Percentiles rank a stretch among this genome's conserved stretches.
Evolutionary conservation across 2,113 vertebrate species (phyloP).

Genomic region (Carollia perspicillata): DNA sequence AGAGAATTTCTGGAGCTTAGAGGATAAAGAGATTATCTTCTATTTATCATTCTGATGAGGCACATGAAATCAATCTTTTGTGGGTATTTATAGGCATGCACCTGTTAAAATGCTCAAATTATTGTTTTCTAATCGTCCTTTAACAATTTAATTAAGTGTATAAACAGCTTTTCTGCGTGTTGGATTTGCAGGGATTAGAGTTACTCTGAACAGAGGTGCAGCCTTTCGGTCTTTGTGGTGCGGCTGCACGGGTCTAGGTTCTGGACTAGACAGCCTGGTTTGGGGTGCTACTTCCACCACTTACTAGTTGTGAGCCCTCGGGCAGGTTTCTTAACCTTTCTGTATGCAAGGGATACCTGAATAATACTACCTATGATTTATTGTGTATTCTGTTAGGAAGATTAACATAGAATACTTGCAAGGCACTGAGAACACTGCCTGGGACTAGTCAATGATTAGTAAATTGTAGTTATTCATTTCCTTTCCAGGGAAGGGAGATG

Average conservation of each 20-base stretch:
- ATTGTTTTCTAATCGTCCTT: conserved; percentile 9
- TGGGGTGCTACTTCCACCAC: background rate
- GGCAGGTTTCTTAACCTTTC: background rate
- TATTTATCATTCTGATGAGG: conserved; percentile 25
- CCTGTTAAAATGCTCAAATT: background rate
- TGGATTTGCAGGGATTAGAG: background rate
- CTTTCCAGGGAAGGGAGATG: background rate
- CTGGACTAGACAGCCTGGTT: background rate
- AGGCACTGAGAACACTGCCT: background rate
- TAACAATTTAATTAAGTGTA: background rate
- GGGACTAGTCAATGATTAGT: background rate
- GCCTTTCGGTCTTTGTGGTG: background rate
- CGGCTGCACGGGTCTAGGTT: background rate
- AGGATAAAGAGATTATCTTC: background rate
- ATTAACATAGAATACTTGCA: background rate
- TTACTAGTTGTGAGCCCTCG: background rate
- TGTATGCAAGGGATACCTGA: background rate
- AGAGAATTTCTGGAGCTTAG: conserved; percentile 20
- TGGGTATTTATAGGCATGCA: background rate
- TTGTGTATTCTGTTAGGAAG: background rate
- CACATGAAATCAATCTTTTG: background rate
- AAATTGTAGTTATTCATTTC: conserved; percentile 2
- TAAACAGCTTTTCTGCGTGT: background rate
- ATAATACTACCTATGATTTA: background rate
- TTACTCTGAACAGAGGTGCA: background rate